Evolutionary conservation across 2,113 vertebrate genomes (phyloP), one percentile per base, ranked within the genome.

Genomic region (Dromas ardeola): DNA sequence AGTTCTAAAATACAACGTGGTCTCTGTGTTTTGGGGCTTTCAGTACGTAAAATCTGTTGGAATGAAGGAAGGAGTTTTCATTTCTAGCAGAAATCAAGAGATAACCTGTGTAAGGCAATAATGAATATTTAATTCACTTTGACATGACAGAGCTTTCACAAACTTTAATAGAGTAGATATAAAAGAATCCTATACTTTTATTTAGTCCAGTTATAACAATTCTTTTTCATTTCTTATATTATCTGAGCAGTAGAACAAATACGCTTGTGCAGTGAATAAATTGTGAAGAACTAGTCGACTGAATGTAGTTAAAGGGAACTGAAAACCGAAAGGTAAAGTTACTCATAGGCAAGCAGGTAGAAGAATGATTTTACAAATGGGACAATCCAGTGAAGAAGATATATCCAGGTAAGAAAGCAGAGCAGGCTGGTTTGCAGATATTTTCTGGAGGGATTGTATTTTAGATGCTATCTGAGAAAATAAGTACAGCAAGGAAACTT

Each of bases 1-100:
- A 94, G 71, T 78, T 89, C 87, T 95, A 52, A 91, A 85, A 81
- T 78, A 84, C 73, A 95, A 56, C 69, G 58, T 96, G 43, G 81
- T 62, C 81, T 90, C 71, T 71, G 27, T 56, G 83, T 70, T 92
- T 70, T 94, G 43, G 25, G 74, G 36, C 23, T 80, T 86, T 78
- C 69, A 88, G 38, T 79, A 63, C 66, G 77, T 67, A 81, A 95
- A 95, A 88, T 85, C 38, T 92, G 45, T 93, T 94, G 61, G 83
- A 94, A 93, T 86, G 34, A 85, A 77, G 13, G 71, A 94, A 74
- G 40, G 50, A 63, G 25, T 94, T 94, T 97, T 93, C 55, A 81
- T 87, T 97, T 95, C 80, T 86, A 66, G 38, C 6, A 65, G 25
- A 55, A 92, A 90, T 88, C 43, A 45, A 55, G 61, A 92, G 67